phyloP scores from a whole-genome alignment of 2,113 vertebrate species.

The Microtus pennsylvanicus region DNA sequence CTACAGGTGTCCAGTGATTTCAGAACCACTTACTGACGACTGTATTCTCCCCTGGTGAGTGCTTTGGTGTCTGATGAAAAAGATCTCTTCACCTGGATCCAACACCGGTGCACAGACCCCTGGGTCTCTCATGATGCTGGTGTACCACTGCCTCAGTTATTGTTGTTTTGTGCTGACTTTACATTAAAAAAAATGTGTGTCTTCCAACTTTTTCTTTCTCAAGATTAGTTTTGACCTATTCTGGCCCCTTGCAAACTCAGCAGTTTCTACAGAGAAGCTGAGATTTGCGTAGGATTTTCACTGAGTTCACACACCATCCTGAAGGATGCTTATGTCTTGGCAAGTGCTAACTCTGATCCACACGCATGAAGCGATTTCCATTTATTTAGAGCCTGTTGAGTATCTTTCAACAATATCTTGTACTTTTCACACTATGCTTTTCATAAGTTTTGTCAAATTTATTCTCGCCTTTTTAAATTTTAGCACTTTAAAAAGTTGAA shows the following conservation, averaged over 20 bases:
- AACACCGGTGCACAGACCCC: neutral
- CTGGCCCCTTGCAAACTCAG: neutral
- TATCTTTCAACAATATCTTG: neutral
- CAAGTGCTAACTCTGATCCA: neutral
- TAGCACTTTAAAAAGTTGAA: neutral
- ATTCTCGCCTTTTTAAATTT: conserved; percentile 30
- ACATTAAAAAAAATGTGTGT: neutral
- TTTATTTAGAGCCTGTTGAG: neutral
- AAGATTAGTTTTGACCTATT: neutral
- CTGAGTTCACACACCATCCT: neutral
- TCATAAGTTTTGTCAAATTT: neutral
- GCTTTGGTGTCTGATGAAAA: neutral
- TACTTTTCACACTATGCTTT: conserved; percentile 10
- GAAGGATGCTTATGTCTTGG: neutral
- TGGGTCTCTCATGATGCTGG: neutral
- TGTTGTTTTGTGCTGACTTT: neutral
- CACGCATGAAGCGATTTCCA: neutral
- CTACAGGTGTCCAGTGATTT: neutral
- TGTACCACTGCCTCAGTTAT: neutral
- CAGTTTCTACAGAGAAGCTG: neutral
- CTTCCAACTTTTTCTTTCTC: neutral
- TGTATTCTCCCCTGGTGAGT: neutral
- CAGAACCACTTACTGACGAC: neutral
- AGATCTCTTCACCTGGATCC: neutral
- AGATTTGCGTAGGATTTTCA: neutral